Conservation (phyloP, 2,113 vertebrate species). For the Tichodroma muraria region DNA sequence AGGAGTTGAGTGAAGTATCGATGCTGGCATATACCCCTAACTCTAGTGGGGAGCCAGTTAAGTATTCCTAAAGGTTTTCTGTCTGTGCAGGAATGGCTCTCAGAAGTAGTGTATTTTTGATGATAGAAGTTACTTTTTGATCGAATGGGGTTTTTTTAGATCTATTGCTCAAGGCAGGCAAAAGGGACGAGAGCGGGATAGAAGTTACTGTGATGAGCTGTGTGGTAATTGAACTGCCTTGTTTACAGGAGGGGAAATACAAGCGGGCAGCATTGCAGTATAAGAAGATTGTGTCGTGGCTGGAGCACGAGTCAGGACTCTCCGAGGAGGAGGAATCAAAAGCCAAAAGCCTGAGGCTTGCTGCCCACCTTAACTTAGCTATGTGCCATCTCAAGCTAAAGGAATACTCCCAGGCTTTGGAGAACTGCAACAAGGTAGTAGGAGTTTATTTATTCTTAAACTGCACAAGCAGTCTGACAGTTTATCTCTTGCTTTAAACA, state of each 20-base stretch:
- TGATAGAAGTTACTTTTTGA: not conserved
- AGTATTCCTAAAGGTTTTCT: not conserved
- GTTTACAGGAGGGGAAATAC: conserved; percentile 84
- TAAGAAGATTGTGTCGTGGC: conserved; percentile 93
- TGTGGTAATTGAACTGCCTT: not conserved
- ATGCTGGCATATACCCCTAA: not conserved
- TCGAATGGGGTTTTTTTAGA: not conserved
- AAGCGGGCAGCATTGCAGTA: conserved; percentile 89
- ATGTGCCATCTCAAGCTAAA: conserved; percentile 94
- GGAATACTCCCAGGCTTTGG: conserved; percentile 82
- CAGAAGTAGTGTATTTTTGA: not conserved
- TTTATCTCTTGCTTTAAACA: not conserved
- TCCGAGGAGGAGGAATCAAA: conserved; percentile 75
- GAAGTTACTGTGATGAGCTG: not conserved
- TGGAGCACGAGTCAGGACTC: conserved; percentile 86
- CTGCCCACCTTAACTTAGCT: conserved; percentile 92
- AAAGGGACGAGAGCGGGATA: not conserved
- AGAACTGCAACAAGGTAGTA: conserved; percentile 91
- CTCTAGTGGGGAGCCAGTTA: not conserved
- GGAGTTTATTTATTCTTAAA: not conserved
- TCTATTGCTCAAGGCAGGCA: not conserved
- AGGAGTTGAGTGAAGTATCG: not conserved
- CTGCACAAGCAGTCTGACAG: not conserved
- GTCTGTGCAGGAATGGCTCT: not conserved
- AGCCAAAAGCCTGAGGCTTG: conserved; percentile 80